Evolutionary conservation across 2,888 invertebrate species (phyloP).

Genomic region (Nemotelus nigrinus): DNA sequence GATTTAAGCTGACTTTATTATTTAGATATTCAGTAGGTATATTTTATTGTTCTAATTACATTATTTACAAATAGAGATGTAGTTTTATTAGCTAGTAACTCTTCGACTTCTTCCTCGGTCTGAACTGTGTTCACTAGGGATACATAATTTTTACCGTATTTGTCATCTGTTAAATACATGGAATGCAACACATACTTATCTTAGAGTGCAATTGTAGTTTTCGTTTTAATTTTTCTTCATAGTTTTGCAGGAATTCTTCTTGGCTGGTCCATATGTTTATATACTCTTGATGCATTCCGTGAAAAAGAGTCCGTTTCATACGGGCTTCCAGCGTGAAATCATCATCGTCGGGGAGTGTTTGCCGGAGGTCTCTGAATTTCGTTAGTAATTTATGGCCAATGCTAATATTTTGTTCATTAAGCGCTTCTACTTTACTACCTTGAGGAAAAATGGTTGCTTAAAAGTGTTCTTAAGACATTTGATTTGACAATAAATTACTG

Average conservation of each 20-base stretch:
- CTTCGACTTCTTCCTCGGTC: slow-evolving; percentile 64
- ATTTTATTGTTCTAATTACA: slow-evolving; percentile 56
- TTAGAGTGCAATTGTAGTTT: slow-evolving; percentile 63
- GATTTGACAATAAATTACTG: slow-evolving; percentile 54
- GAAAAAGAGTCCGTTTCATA: slow-evolving; percentile 63
- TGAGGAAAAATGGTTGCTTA: background rate
- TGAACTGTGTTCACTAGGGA: slow-evolving; percentile 61
- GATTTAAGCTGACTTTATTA: background rate
- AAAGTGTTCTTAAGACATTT: background rate
- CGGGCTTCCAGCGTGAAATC: slow-evolving; percentile 63
- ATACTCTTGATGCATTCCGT: slow-evolving; percentile 63
- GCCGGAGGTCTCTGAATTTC: slow-evolving; percentile 62
- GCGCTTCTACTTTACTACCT: slow-evolving; percentile 63
- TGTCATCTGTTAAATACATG: background rate
- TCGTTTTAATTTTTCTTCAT: slow-evolving; percentile 63
- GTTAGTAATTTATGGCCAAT: slow-evolving; percentile 60
- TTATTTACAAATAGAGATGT: slow-evolving; percentile 64
- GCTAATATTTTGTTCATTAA: slow-evolving; percentile 61
- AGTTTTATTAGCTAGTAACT: slow-evolving; percentile 62
- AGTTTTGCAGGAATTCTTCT: slow-evolving; percentile 61
- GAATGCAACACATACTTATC: slow-evolving; percentile 58
- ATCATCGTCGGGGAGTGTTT: slow-evolving; percentile 59
- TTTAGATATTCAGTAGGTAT: background rate
- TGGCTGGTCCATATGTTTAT: slow-evolving; percentile 63
- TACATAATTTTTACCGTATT: slow-evolving; percentile 1